These are phyloP conservation scores for Trichonephila clavata DNA, from an alignment of 1,140 invertebrate species.

Conservation along the genomic window DNA sequence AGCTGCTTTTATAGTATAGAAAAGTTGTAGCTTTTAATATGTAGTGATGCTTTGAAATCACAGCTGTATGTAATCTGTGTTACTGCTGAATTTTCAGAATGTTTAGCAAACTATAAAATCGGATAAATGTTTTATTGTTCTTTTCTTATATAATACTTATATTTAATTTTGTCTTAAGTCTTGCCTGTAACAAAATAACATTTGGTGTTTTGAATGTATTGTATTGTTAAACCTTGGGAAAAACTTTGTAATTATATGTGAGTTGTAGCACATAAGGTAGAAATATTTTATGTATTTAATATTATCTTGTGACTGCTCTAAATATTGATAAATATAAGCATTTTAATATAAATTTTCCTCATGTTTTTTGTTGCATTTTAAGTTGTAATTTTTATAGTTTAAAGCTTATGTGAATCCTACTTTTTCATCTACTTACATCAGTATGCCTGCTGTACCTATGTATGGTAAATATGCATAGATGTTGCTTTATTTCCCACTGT, in stretches of 20 bases:
- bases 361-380: background rate
- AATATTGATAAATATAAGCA: background rate
- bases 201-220: conserved; percentile 29
- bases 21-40: conserved; percentile 6
- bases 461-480: background rate
- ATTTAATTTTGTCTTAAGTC: background rate
- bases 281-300: background rate
- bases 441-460: background rate
- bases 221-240: conserved; percentile 13
- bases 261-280: conserved; percentile 7
- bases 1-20: conserved; percentile 34
- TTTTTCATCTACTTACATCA: conserved; percentile 1
- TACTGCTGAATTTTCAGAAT: background rate
- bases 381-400: conserved; percentile 7
- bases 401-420: background rate
- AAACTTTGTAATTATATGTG: background rate
- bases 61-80: background rate
- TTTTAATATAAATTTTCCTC: background rate
- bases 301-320: background rate
- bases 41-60: background rate
- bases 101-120: conserved; percentile 5
- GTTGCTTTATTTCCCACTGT: background rate
- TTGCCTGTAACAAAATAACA: background rate
- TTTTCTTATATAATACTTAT: background rate
- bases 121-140: background rate